Evolutionary conservation across 2,888 invertebrate genomes (phyloP).

Genomic region (Dioctria rufipes): DNA sequence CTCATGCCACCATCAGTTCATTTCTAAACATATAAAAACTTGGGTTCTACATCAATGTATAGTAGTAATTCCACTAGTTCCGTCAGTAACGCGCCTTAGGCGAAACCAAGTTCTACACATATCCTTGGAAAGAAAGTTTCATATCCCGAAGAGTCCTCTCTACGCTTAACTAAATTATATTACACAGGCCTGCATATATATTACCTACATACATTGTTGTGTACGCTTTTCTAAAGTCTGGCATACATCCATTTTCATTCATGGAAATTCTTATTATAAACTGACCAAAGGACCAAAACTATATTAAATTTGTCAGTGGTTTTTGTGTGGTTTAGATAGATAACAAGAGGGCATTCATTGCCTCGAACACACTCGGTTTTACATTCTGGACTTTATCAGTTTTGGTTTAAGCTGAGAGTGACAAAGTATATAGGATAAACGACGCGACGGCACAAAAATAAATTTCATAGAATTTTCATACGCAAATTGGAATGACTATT

Average conservation of each 20-base stretch:
- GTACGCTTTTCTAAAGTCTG: neutral
- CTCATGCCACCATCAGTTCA: no score
- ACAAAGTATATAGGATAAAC: neutral
- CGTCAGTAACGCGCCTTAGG: neutral
- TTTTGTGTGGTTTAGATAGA: neutral
- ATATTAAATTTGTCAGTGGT: constrained; percentile 38
- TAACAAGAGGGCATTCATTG: neutral
- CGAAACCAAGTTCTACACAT: neutral
- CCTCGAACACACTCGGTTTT: neutral
- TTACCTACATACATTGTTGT: neutral
- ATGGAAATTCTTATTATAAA: constrained; percentile 26
- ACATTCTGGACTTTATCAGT: neutral
- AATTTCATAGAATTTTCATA: no score
- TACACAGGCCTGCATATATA: no score
- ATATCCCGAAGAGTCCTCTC: neutral
- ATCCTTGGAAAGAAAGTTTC: constrained; percentile 33
- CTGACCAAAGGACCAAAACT: neutral
- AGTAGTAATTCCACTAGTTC: constrained; percentile 8
- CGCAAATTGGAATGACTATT: no score
- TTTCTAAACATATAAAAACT: no score
- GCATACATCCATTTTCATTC: constrained; percentile 44
- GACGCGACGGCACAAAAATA: neutral
- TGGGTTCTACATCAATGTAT: no score
- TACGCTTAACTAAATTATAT: no score
- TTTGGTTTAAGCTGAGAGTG: neutral